Evolutionary conservation across 35 echinoderm and acorn worm genomes (phyloP), one percentile per base, ranked within the genome.

Genomic region (Diadema setosum): DNA sequence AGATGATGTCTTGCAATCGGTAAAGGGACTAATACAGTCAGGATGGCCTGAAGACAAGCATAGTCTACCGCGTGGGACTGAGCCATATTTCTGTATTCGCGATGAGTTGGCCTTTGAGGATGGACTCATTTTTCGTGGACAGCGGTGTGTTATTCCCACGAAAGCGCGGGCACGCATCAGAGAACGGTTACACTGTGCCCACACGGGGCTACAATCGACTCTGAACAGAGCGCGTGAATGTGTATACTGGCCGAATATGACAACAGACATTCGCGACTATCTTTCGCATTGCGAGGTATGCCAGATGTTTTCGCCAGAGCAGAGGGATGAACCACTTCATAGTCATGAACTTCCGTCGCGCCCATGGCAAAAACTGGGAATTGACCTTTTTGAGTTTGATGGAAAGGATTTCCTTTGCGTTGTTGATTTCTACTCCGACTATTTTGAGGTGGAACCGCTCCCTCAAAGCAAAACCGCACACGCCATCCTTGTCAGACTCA

Each of bases 211-310:
- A 11, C 67, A 90, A 29, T 75, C 73, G 61, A 93, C 87, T 42
- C 73, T 93, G 35, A 44, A 39, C 6, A 44, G 87, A 5, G 91
- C 95, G 12, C 50, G 87, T 39, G 87, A 86, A 9, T 56, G 33
- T 46, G 70, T 91, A 6, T 96, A 84, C 67, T 97, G 95, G 91
- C 87, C 83, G 3, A 21, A 69, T 15, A 93, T 97, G 83, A 81
- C 45, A 50, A 87, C 52, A 35, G 83, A 97, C 27, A 31, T 93
- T 39, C 31, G 52, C 41, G 84, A 97, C 44, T 58, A 82, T 21
- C 31, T 91, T 0, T 43, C 26, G 34, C 41, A 56, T 15, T 87
- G 83, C 56, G 48, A 46, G 17, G 63, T 67, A 2, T 91, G 87
- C 20, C 49, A 84, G 24, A 40, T 58, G 36, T 87, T 37, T 20